Base-by-base conservation (phyloP, 2,888 invertebrate species). In the Gibbula magus region DNA sequence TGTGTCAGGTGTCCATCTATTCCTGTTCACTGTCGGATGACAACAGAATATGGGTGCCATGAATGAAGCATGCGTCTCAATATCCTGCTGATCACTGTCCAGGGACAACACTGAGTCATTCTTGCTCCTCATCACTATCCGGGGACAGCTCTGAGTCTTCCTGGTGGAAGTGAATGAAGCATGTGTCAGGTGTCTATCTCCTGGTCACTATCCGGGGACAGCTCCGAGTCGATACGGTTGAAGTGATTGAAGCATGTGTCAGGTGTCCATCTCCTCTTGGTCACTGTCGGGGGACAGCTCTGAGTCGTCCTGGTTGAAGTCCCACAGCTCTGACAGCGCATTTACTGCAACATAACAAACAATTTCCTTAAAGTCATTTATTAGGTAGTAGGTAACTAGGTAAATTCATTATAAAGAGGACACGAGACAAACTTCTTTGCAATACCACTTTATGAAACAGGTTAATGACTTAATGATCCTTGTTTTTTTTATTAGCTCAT, bases 291-390 rank as follows among this genome's bases (percentile, higher is more conserved):
- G 76, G 16, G 66, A 53, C 8, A 73, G n/a, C 32, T 88, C 87
- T 0, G 85, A 86, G 74, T 87, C 86, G 80, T 88, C 87, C n/a
- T 85, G 85, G 51, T 85, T 83, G 75, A 85, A 87, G 56, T 88
- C 87, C 87, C 87, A 88, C 32, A 89, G 79, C 32, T 88, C 88
- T 81, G 81, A 83, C 75, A 88, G 29, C 0, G 85, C 87, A 61
- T 80, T 81, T 66, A 84, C 88, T 88, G 83, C 52, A 85, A 80
- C 53, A 77, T 29, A 39, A 81, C 29, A 61, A 53, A 77, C 18
- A 13, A 45, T 45, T 45, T 8, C 4, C 5, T 45, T 13, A 10
- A 1, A 45, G 13, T 45, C 45, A 8, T 45, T 45, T 45, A n/a
- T 13, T 45, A 7, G 35, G 35, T 45, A 45, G 10, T 1, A 45